Conservation (phyloP, 2,888 invertebrate genomes). For the Odontomyia ornata region DNA sequence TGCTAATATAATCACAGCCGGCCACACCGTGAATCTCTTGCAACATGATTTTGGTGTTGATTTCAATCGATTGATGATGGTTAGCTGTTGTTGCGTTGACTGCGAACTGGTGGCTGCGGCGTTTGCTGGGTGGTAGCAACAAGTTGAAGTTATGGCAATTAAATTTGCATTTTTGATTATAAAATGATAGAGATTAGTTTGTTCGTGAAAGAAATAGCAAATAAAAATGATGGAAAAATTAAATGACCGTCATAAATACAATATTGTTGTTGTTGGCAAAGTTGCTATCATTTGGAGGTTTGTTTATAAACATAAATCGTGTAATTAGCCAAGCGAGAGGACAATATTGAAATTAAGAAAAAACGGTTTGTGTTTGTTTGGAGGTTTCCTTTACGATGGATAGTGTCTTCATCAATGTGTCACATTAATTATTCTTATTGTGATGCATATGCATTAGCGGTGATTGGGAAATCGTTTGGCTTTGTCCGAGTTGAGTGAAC, state of each 20-base stretch:
- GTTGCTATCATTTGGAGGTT: not conserved
- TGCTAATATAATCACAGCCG: not conserved
- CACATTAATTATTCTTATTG: no score
- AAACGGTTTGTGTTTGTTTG: no score
- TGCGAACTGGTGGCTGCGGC: not conserved
- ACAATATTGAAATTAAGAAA: not conserved
- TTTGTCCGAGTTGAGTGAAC: no score
- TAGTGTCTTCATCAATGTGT: no score
- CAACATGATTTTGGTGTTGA: not conserved
- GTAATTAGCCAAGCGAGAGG: not conserved
- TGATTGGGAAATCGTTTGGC: no score
- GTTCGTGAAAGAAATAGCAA: not conserved
- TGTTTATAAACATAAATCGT: not conserved
- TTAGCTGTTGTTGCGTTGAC: no score
- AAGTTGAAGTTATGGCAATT: not conserved
- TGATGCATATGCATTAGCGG: no score
- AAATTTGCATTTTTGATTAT: conserved; percentile 10
- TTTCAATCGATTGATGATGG: not conserved
- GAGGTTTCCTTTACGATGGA: no score
- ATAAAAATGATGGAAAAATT: not conserved
- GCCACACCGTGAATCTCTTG: not conserved
- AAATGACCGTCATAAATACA: not conserved
- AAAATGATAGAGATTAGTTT: not conserved
- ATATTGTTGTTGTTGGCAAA: not conserved
- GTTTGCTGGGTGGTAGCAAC: not conserved